A percentile compares a stretch with the other conserved stretches of the same genome.
These are phyloP conservation scores for Amphiprion percula DNA, from an alignment of 2,113 vertebrate species.

Conservation along the genomic window DNA sequence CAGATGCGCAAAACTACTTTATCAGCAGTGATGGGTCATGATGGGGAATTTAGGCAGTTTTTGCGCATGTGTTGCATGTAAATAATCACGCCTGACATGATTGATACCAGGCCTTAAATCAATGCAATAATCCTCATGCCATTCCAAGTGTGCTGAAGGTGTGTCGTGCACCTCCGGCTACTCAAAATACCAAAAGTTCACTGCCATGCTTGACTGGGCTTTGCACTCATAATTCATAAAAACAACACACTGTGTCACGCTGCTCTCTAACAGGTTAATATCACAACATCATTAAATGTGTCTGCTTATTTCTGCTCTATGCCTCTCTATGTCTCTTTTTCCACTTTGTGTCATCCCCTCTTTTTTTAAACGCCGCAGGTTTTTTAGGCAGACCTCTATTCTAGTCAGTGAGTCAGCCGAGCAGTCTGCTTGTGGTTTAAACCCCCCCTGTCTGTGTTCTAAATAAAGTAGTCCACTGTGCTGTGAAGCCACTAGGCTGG, in stretches of 20 bases:
- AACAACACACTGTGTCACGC: not conserved
- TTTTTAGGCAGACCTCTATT: constrained; percentile 61
- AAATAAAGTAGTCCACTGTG: constrained; percentile 71
- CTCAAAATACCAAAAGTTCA: not conserved
- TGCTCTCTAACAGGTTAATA: not conserved
- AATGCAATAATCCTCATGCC: no score
- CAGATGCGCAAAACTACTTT: constrained; percentile 10
- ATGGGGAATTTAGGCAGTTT: not conserved
- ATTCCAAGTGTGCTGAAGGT: no score
- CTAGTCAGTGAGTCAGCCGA: constrained; percentile 67
- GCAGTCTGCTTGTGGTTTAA: constrained; percentile 75
- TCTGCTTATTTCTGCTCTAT: not conserved
- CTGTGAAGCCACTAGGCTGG: constrained; percentile 62
- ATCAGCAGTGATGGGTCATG: no score
- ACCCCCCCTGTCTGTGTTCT: constrained; percentile 51
- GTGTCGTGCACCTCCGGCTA: no score
- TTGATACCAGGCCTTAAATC: no score
- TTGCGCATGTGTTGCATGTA: not conserved
- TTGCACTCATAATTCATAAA: constrained; percentile 1
- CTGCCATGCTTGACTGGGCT: not conserved
- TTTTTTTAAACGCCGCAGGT: constrained; percentile 18
- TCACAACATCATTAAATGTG: not conserved
- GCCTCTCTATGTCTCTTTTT: constrained; percentile 19
- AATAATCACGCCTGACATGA: not conserved
- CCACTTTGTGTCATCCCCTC: constrained; percentile 25